These are phyloP conservation scores for Cynocephalus volans DNA, from an alignment of 2,113 vertebrate species.

Conservation along the genomic window DNA sequence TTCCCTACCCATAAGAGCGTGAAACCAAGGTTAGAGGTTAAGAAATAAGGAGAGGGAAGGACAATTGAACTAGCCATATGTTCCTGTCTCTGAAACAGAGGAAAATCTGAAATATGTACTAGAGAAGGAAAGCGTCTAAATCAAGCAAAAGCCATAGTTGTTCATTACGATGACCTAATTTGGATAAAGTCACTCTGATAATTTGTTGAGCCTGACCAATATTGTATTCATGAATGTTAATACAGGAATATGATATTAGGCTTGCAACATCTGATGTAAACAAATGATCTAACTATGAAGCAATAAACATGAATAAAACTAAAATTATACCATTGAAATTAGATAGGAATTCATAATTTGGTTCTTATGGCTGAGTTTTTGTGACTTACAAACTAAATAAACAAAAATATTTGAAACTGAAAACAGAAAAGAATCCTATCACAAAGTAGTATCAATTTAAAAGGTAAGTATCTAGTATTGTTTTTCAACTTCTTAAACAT, in stretches of 20 bases:
- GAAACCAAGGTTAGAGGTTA: neutral
- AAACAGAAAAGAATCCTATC: neutral
- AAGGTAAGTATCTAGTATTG: neutral
- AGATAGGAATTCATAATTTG: neutral
- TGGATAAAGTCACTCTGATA: neutral
- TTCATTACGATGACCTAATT: neutral
- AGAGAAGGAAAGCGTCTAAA: fast-evolving
- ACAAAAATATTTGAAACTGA: neutral
- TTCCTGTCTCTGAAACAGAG: neutral
- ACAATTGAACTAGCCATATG: neutral
- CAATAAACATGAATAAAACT: neutral
- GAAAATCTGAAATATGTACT: neutral
- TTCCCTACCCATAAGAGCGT: too few species aligned
- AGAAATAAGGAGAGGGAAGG: neutral
- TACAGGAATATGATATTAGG: neutral
- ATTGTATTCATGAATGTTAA: neutral
- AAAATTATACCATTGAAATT: neutral
- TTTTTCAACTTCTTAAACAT: neutral
- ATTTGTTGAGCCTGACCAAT: neutral
- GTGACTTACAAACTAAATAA: neutral
- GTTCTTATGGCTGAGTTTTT: neutral
- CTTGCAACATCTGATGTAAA: slow-evolving; percentile 24
- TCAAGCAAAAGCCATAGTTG: neutral
- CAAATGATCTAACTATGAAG: neutral
- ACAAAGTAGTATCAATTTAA: neutral